These are phyloP conservation scores for Scaptomyza flava DNA, from an alignment of 2,888 invertebrate genomes.

Conservation along the genomic window DNA sequence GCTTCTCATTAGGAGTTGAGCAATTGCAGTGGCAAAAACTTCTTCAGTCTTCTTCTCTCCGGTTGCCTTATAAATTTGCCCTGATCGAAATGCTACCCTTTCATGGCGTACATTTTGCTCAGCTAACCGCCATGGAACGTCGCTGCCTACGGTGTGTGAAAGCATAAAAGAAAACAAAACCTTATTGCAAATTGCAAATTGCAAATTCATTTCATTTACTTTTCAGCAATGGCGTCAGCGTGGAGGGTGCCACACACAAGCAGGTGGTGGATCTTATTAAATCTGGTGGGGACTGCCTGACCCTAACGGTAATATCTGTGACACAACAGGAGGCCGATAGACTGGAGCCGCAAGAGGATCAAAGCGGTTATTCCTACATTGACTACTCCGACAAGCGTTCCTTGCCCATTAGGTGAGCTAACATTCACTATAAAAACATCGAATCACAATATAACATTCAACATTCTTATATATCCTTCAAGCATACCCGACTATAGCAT, in stretches of 20 bases:
- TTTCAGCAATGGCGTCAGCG: conserved; percentile 95
- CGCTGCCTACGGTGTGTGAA: conserved; percentile 70
- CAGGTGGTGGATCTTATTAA: conserved; percentile 99
- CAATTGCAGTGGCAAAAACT: conserved; percentile 13
- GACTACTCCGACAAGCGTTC: conserved; percentile 98
- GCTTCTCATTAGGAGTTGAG: conserved; percentile 19
- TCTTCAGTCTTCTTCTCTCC: not conserved
- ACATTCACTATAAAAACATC: not conserved
- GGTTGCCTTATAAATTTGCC: not conserved
- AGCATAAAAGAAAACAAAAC: not conserved
- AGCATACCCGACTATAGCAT: conserved; percentile 98
- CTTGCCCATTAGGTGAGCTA: conserved; percentile 87
- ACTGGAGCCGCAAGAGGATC: conserved; percentile 93
- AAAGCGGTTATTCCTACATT: conserved; percentile 90
- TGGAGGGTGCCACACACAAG: conserved; percentile 99
- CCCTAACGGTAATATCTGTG: conserved; percentile 97
- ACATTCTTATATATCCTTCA: not conserved
- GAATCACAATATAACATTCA: not conserved
- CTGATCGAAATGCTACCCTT: conserved; percentile 78
- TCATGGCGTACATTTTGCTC: conserved; percentile 78
- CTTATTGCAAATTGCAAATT: not conserved
- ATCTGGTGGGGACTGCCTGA: conserved; percentile 98
- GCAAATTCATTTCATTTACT: too few relatives aligned
- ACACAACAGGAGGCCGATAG: conserved; percentile 95
- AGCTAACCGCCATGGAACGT: conserved; percentile 64